Percentiles rank a stretch among this genome's conserved stretches.
Conservation (phyloP, 2,113 vertebrate species). For the Lota lota region DNA sequence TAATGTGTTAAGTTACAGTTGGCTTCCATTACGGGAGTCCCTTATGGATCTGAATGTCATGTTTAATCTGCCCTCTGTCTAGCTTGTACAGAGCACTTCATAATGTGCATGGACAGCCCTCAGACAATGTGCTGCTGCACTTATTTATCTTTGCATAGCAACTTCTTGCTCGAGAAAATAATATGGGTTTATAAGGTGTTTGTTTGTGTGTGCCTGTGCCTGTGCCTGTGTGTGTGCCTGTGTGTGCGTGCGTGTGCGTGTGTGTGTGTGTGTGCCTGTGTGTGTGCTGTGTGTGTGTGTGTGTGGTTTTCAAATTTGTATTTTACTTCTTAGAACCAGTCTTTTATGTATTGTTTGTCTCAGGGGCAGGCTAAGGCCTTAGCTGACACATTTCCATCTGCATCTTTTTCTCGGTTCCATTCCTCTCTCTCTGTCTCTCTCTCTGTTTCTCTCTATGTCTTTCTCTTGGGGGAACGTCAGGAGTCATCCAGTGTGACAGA, state of each 20-base stretch:
- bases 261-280: no score
- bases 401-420: constrained; percentile 12
- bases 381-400: background rate
- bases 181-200: no score
- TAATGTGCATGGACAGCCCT: background rate
- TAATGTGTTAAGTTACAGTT: background rate
- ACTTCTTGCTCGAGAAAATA: no score
- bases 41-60: background rate
- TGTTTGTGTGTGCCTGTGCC: background rate
- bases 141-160: no score
- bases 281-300: no score
- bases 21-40: background rate
- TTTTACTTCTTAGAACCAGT: background rate
- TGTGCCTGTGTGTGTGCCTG: no score
- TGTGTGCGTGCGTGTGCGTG: no score
- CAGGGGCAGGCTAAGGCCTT: background rate
- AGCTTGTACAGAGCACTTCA: background rate
- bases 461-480: constrained; percentile 34
- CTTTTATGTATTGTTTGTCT: background rate
- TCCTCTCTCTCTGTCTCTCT: constrained; percentile 26
- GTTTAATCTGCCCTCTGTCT: background rate
- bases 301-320: background rate
- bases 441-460: constrained; percentile 19
- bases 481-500: constrained; percentile 46
- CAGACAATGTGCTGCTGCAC: background rate